Conservation (phyloP, 2,113 vertebrate species). For the Chauna torquata region DNA sequence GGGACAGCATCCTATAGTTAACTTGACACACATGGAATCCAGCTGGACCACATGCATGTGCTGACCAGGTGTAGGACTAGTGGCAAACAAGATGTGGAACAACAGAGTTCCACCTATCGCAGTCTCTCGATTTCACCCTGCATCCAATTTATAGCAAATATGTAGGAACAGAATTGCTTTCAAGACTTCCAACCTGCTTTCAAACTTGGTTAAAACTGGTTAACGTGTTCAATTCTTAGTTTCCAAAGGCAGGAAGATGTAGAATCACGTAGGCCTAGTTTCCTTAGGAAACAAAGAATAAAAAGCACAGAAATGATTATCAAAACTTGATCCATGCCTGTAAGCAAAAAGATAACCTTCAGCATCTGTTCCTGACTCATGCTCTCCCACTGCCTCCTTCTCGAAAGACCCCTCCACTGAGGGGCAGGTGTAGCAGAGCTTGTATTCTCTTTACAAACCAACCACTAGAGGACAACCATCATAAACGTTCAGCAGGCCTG, state of each 20-base stretch:
- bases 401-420: accelerated
- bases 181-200: not conserved
- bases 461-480: not conserved
- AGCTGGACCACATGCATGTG: accelerated
- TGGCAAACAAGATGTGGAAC: not conserved
- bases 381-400: accelerated
- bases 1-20: not conserved
- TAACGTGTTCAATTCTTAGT: not conserved
- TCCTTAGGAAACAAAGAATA: not conserved
- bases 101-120: not conserved
- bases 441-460: not conserved
- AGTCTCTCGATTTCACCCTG: not conserved
- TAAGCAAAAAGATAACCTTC: not conserved
- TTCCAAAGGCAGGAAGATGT: not conserved
- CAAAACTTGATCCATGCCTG: not conserved
- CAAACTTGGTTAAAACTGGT: not conserved
- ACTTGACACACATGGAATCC: accelerated
- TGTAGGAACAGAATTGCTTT: not conserved
- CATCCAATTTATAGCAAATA: not conserved
- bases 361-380: accelerated
- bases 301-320: not conserved
- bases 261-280: not conserved
- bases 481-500: not conserved
- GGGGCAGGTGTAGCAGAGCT: accelerated
- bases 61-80: not conserved